These are phyloP conservation scores for Folsomia candida DNA, from an alignment of 2,888 invertebrate species.

Conservation along the genomic window DNA sequence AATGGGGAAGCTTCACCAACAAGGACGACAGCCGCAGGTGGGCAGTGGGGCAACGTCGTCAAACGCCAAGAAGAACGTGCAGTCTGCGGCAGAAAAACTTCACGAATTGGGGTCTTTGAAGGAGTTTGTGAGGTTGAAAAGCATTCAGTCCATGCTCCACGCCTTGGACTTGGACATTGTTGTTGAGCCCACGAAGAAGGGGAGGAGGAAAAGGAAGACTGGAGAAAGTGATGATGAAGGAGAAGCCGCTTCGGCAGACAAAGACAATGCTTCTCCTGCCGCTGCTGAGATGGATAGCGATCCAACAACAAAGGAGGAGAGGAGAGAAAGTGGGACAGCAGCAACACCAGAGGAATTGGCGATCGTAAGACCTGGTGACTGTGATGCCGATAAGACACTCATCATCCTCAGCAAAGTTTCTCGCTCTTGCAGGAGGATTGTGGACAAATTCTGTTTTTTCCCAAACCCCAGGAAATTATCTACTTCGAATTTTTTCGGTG, in stretches of 20 bases:
- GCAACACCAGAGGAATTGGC: not conserved
- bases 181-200: not conserved
- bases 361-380: not conserved
- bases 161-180: conserved; percentile 33
- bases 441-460: conserved; percentile 31
- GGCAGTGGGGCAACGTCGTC: not conserved
- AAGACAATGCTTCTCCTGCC: not conserved
- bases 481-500: conserved; percentile 46
- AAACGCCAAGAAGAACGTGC: conserved; percentile 27
- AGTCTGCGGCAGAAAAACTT: conserved; percentile 38
- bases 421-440: not conserved
- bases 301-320: not conserved
- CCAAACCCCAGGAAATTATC: conserved; percentile 42
- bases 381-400: not conserved
- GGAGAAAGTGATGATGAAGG: not conserved
- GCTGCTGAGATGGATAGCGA: not conserved
- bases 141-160: conserved; percentile 44
- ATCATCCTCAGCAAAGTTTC: not conserved
- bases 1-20: conserved; percentile 6
- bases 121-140: conserved; percentile 35
- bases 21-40: too few relatives aligned
- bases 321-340: not conserved
- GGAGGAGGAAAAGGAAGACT: not conserved
- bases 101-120: conserved; percentile 30
- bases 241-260: not conserved